phyloP scores from a whole-genome alignment of 2,797 vertebrate species.

The Onychomys arenicola region DNA sequence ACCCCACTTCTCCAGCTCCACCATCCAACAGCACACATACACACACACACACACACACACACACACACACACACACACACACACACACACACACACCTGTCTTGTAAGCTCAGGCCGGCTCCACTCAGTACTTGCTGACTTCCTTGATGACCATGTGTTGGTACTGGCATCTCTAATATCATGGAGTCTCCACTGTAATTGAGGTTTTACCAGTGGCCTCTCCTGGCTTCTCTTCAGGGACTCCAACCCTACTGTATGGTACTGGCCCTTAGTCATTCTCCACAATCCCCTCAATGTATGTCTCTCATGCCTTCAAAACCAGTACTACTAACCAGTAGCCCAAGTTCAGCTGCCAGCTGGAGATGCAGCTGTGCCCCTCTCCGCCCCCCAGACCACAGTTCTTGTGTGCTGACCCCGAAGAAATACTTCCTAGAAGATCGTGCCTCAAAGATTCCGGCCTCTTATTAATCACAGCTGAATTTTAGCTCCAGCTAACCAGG shows the following conservation, averaged over 20 bases:
- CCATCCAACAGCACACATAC: not conserved
- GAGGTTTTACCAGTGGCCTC: not conserved
- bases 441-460: not conserved
- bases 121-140: not conserved
- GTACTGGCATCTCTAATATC: not conserved
- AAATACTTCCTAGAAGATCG: not conserved
- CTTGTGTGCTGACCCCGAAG: not conserved
- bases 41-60: too few relatives aligned
- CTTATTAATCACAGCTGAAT: not conserved
- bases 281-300: not conserved
- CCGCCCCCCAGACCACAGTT: not conserved
- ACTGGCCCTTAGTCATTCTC: not conserved
- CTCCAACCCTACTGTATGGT: not conserved
- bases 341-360: not conserved
- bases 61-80: too few relatives aligned
- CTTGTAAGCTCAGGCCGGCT: not conserved
- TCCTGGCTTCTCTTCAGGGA: not conserved
- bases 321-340: too few relatives aligned
- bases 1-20: not conserved
- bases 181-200: not conserved
- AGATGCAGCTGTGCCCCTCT: not conserved
- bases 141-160: not conserved
- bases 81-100: not conserved
- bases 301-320: not conserved
- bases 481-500: not conserved